These are phyloP conservation scores for Cyanistes caeruleus DNA, from an alignment of 2,113 vertebrate genomes.

Conservation along the genomic window DNA sequence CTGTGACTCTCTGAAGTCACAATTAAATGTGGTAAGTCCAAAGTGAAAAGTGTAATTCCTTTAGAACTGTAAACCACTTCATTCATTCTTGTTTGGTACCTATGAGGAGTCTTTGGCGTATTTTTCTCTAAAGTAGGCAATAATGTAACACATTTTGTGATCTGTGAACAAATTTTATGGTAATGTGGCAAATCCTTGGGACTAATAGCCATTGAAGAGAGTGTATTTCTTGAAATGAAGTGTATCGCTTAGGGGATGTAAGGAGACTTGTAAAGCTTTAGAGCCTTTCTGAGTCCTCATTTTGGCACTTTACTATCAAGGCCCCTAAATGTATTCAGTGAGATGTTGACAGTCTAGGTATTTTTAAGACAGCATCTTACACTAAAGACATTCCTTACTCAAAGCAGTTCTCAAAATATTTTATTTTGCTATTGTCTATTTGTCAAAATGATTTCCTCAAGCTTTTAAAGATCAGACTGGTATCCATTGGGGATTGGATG, in stretches of 20 bases:
- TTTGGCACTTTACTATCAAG: conserved; percentile 30
- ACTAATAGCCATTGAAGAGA: background rate
- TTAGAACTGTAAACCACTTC: background rate
- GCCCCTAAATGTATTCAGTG: conserved; percentile 55
- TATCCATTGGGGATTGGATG: background rate
- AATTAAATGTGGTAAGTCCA: background rate
- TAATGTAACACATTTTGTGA: background rate
- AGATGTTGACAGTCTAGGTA: conserved; percentile 45
- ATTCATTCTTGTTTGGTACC: background rate
- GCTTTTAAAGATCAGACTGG: conserved; percentile 10
- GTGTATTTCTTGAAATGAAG: background rate
- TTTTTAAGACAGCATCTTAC: conserved; percentile 42
- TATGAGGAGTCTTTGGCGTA: background rate
- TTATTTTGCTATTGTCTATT: conserved; percentile 21
- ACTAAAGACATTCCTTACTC: background rate
- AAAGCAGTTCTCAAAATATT: background rate
- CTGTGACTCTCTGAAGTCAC: background rate
- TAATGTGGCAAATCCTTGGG: background rate
- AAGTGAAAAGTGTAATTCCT: background rate
- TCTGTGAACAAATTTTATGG: background rate
- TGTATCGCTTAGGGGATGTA: background rate
- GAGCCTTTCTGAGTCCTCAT: background rate
- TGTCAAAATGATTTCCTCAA: background rate
- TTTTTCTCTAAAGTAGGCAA: background rate
- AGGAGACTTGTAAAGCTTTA: conserved; percentile 19